phyloP scores from a whole-genome alignment of 2,888 invertebrate species.

The Phoenoteleia sp. region DNA sequence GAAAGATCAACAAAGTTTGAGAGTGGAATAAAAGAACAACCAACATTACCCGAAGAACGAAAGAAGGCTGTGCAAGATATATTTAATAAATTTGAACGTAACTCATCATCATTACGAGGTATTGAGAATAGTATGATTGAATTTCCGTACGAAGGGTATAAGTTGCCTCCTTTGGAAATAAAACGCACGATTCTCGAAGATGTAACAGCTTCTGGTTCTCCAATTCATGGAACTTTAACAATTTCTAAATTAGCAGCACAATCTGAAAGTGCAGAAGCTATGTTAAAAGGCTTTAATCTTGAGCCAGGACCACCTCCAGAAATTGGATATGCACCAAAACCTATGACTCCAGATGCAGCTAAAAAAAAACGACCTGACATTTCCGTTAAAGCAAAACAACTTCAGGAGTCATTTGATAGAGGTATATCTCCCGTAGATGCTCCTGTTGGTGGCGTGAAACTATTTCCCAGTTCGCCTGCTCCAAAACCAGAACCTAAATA shows the following conservation, averaged over 20 bases:
- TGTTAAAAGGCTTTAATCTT: slow-evolving; percentile 87
- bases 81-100: slow-evolving; percentile 83
- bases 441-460: slow-evolving; percentile 88
- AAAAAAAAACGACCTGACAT: slow-evolving; percentile 87
- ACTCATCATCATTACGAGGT: slow-evolving; percentile 78
- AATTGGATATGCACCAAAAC: slow-evolving; percentile 89
- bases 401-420: slow-evolving; percentile 88
- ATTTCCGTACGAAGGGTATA: slow-evolving; percentile 85
- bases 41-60: slow-evolving; percentile 74
- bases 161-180: slow-evolving; percentile 79
- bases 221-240: slow-evolving; percentile 82
- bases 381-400: slow-evolving; percentile 88
- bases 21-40: slow-evolving; percentile 75
- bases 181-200: slow-evolving; percentile 82
- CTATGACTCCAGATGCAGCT: slow-evolving; percentile 79
- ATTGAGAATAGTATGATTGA: slow-evolving; percentile 84
- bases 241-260: slow-evolving; percentile 82
- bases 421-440: slow-evolving; percentile 87
- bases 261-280: slow-evolving; percentile 82
- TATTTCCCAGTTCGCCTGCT: slow-evolving; percentile 85
- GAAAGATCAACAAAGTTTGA: slow-evolving; percentile 83
- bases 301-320: slow-evolving; percentile 91
- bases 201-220: slow-evolving; percentile 81
- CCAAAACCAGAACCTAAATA: slow-evolving; percentile 76
- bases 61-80: slow-evolving; percentile 83